phyloP scores from a whole-genome alignment of 2,888 invertebrate genomes.

The Drosophila siamana region DNA sequence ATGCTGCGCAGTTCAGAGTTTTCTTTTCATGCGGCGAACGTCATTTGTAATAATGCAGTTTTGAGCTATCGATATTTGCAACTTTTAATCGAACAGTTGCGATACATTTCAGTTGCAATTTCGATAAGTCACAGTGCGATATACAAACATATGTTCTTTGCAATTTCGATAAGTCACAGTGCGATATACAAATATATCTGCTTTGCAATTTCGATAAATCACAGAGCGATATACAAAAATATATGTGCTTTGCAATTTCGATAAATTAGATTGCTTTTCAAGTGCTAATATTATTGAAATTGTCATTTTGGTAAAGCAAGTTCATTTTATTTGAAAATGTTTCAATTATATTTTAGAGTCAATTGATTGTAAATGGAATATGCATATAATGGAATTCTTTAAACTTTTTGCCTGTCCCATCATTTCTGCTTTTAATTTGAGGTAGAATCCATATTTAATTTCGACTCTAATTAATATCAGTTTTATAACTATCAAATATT shows the following conservation, averaged over 20 bases:
- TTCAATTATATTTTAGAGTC: not conserved
- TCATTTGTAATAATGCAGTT: slow-evolving; percentile 24
- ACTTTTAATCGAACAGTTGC: not conserved
- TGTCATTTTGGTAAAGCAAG: too few relatives aligned
- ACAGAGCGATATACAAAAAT: not conserved
- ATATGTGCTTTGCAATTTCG: too few relatives aligned
- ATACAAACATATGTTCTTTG: too few relatives aligned
- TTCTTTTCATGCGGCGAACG: slow-evolving; percentile 16
- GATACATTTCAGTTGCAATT: too few relatives aligned
- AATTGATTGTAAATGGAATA: too few relatives aligned
- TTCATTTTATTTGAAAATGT: too few relatives aligned
- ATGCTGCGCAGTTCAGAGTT: slow-evolving; percentile 21
- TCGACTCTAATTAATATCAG: not conserved
- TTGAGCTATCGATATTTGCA: not conserved
- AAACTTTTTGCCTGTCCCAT: too few relatives aligned
- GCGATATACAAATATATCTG: not conserved
- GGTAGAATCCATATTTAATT: not conserved
- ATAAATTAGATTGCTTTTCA: too few relatives aligned
- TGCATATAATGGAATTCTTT: too few relatives aligned
- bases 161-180: not conserved
- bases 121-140: not conserved
- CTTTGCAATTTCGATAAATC: not conserved
- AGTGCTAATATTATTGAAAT: too few relatives aligned
- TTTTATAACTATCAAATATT: not conserved
- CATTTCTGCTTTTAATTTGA: not conserved